Base-by-base conservation (phyloP, 1,140 invertebrate species). In the Myzus persicae region DNA sequence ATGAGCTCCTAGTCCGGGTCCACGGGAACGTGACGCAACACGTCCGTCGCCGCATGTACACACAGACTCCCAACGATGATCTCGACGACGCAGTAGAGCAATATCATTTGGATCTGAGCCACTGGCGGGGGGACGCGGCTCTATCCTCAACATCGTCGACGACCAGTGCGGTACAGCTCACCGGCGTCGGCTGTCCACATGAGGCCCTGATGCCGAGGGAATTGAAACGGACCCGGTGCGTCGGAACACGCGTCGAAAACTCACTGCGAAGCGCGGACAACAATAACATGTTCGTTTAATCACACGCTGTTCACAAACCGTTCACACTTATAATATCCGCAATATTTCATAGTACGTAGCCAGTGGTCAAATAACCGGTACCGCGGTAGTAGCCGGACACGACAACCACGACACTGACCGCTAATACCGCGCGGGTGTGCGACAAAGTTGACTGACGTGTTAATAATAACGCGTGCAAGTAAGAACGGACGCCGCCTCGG, bases 191-290 rank as follows among this genome's bases (percentile, higher is more conserved):
- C 14, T 9, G 84, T 87, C 22, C 40, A 5, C 87, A 89, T 89
- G 88, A 38, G 36, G 38, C 88, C 88, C 88, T 89, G 88, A 89
- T 89, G 36, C 54, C 48, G 48, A 89, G 48, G 88, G 88, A 89
- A 89, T 89, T 89, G 88, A 89, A 89, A 89, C 88, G 48, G 48
- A 89, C 48, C 48, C 88, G 88, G 46, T 89, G 46, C 88, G 88
- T 89, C 48, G 88, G 40, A 89, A 89, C 11, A 20, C 85, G 44
- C 84, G 82, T 76, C 59, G 59, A 76, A 76, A 76, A 76, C 59
- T n/a, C 59, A n/a, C 14, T 6, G 14, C 14, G n/a, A 76, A n/a
- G 59, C 59, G 59, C 59, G 59, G 31, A 18, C n/a, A n/a, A n/a
- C n/a, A n/a, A n/a, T n/a, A 59, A 51, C 48, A 51, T 22, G 20